A percentile compares a stretch with the other conserved stretches of the same genome.
Evolutionary conservation across 2,888 invertebrate genomes (phyloP).

Genomic region (Protodeltote pygarga): DNA sequence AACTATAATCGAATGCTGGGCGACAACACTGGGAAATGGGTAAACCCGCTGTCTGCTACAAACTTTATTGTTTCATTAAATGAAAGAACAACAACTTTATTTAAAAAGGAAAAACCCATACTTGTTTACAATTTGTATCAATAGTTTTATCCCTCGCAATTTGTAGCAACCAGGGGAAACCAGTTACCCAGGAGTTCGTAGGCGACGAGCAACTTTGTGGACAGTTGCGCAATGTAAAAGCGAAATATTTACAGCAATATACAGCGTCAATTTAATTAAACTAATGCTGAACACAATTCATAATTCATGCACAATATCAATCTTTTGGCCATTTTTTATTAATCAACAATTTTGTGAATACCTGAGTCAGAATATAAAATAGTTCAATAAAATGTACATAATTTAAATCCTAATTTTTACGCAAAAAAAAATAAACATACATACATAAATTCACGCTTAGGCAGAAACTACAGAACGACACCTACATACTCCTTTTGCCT

Average conservation of each 20-base stretch:
- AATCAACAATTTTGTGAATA: too few relatives aligned
- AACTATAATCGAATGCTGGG: not conserved
- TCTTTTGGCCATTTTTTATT: constrained; percentile 7
- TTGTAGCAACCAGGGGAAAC: constrained; percentile 13
- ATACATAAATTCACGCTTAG: too few relatives aligned
- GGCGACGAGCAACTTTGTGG: constrained; percentile 15
- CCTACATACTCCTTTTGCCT: too few relatives aligned
- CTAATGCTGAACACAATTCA: constrained; percentile 16
- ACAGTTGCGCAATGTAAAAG: constrained; percentile 15
- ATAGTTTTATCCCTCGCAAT: constrained; percentile 8
- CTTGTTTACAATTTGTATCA: too few relatives aligned
- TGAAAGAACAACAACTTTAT: constrained; percentile 13
- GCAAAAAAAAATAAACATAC: too few relatives aligned
- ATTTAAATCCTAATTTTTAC: too few relatives aligned
- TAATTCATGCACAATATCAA: constrained; percentile 22
- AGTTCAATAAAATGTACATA: too few relatives aligned
- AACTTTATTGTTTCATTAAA: constrained; percentile 11
- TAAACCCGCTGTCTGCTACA: constrained; percentile 9
- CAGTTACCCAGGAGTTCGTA: constrained; percentile 11
- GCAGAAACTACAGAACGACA: too few relatives aligned
- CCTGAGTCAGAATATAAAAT: too few relatives aligned
- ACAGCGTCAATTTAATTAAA: constrained; percentile 17
- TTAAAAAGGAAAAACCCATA: constrained; percentile 11
- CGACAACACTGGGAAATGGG: not conserved
- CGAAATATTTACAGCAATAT: constrained; percentile 18